Base-by-base conservation (phyloP, 2,797 vertebrate species). In the Rhabdomys pumilio region DNA sequence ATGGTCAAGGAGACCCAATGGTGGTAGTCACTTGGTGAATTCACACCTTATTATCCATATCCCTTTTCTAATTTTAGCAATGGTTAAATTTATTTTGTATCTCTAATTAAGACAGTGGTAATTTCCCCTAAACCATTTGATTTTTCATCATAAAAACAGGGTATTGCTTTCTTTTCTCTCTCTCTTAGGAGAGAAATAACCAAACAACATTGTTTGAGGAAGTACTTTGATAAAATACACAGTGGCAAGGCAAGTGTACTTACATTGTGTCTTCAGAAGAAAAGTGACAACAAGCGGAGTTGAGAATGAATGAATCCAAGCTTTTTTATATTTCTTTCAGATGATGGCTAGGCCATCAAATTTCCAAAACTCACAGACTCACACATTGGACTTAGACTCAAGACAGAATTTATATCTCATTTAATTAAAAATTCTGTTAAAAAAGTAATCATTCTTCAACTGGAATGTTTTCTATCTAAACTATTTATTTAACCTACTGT, bases 111-210 rank as follows among this genome's bases (percentile, higher is more conserved):
- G 55, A 91, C 77, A 38, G 44, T 63, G 34, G 69, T 50, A 95
- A 47, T 34, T 77, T 96, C 22, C 22, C 44, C 8, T 9, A 93
- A 89, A 41, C n/a, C 79, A 61, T 67, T 50, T 91, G 38, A 83
- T 53, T 85, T 59, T 86, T 93, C 34, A 91, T 91, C 31, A 96
- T 38, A 22, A 93, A 72, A 95, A 90, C 9, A 90, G 53, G 15
- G 20, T n/a, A 53, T 44, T 92, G 4, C 65, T 85, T 89, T 81
- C 13, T 44, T 61, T 84, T 53, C 11, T 3, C 61, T 65, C 61
- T 91, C 81, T 91, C 61, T 89, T 50, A 44, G 81, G 67, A 82
- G 67, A 91, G 47, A 96, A 77, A 94, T 77, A 89, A 95, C 86
- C 47, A 97, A 90, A 87, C 38, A 65, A 55, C 77, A 82, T 88